Evolutionary conservation across 2,888 invertebrate genomes (phyloP).

Genomic region (Apamea epomidion): DNA sequence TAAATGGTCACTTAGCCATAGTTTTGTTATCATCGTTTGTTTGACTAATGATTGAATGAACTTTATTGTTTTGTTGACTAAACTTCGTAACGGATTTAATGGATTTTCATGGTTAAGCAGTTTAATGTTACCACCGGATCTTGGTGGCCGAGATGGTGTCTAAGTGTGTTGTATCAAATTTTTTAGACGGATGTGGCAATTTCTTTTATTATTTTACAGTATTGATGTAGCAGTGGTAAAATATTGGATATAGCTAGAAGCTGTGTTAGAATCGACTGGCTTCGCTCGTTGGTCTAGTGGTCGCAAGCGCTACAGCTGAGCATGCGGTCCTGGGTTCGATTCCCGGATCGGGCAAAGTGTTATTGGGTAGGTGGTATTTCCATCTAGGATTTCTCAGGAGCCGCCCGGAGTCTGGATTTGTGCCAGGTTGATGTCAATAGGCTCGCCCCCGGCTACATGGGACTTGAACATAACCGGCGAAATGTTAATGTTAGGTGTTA

Average conservation of each 20-base stretch:
- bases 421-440: no score
- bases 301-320: background rate
- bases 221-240: background rate
- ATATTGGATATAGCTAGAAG: no score
- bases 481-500: background rate
- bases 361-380: background rate
- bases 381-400: background rate
- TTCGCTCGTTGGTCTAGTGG: background rate
- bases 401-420: background rate
- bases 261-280: no score
- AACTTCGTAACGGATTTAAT: conserved; percentile 39
- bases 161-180: background rate
- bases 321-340: background rate
- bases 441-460: background rate
- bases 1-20: background rate
- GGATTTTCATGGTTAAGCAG: conserved; percentile 39
- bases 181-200: background rate
- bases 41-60: conserved; percentile 26
- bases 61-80: conserved; percentile 37
- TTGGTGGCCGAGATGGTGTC: background rate
- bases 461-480: background rate
- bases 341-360: no score
- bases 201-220: background rate
- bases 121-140: conserved; percentile 10
- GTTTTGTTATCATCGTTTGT: conserved; percentile 19